A percentile compares a stretch with the other conserved stretches of the same genome.
phyloP scores from a whole-genome alignment of 2,113 vertebrate genomes.

The Ranitomeya imitator region DNA sequence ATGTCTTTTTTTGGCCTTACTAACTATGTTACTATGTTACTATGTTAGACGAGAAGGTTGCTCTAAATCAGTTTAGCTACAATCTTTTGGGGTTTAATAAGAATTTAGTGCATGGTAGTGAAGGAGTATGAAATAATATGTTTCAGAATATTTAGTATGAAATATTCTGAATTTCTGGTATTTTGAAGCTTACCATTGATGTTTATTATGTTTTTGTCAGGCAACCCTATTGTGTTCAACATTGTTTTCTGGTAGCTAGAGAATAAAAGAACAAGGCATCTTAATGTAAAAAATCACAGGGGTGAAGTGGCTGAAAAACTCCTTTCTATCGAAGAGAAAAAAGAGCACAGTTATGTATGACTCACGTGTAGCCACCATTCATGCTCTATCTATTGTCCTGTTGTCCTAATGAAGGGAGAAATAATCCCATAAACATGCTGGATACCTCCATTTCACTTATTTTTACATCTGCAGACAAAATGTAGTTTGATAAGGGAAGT shows the following conservation, averaged over 20 bases:
- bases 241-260: neutral
- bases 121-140: no score
- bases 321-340: neutral
- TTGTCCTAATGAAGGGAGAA: neutral
- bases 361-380: neutral
- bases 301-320: neutral
- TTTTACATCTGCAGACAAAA: neutral
- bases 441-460: neutral
- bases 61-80: no score
- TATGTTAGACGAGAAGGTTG: no score
- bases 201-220: neutral
- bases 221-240: neutral
- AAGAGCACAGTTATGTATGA: neutral
- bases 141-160: no score
- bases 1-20: no score
- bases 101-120: neutral
- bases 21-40: no score
- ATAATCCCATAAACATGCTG: neutral
- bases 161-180: neutral
- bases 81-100: no score
- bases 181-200: neutral
- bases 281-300: conserved; percentile 4
- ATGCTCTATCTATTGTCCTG: neutral
- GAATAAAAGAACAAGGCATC: conserved; percentile 17
- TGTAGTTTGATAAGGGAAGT: neutral